Evolutionary conservation across 2,113 vertebrate genomes (phyloP).

Genomic region (Herpailurus yagouaroundi): DNA sequence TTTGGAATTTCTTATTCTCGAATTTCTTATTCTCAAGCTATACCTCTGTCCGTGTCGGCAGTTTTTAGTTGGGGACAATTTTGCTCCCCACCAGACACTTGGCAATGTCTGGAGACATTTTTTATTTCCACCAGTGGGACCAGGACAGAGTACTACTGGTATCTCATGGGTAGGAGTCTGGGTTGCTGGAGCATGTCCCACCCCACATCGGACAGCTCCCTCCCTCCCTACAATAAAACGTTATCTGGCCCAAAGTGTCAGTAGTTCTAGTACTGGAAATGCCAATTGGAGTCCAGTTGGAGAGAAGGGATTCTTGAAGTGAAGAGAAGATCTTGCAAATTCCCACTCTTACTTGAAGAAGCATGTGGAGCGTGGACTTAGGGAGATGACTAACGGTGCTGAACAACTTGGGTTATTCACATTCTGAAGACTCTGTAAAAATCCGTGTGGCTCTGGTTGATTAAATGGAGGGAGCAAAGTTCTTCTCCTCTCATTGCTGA

Average conservation of each 20-base stretch:
- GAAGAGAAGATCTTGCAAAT: constrained; percentile 22
- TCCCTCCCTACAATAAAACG: neutral
- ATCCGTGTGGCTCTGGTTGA: neutral
- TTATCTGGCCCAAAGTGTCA: neutral
- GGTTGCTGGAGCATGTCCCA: neutral
- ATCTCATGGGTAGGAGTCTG: neutral
- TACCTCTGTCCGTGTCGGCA: neutral
- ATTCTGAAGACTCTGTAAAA: neutral
- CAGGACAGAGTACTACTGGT: neutral
- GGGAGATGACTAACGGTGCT: neutral
- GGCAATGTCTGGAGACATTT: neutral
- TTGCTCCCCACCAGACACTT: neutral
- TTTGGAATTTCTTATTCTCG: constrained; percentile 25
- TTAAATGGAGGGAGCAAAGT: neutral
- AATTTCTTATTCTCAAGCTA: neutral
- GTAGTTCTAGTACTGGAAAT: neutral
- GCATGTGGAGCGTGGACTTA: neutral
- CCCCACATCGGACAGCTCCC: neutral
- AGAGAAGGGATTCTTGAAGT: neutral
- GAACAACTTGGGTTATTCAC: neutral
- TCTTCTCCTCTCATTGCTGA: neutral
- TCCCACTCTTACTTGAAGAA: constrained; percentile 26
- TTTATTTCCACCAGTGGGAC: neutral
- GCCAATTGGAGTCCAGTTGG: neutral
- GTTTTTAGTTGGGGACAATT: neutral